Base-by-base conservation (phyloP, 2,888 invertebrate genomes). In the Machimus atricapillus region DNA sequence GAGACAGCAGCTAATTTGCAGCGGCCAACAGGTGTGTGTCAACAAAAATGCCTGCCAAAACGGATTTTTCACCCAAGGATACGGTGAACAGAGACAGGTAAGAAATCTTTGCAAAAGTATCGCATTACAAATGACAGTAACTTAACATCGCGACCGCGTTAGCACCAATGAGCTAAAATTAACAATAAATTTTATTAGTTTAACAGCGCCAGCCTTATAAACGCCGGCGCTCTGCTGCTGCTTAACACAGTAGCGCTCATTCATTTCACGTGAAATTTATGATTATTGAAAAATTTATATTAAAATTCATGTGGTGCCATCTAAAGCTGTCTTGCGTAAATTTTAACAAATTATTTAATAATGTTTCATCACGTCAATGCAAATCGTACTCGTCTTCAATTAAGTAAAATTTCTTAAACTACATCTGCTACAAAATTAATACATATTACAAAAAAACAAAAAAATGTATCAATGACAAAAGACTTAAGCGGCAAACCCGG, bases 11-110 rank as follows among this genome's bases (percentile, higher is more conserved):
- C 43, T 86, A 34, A 34, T 86, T 46, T 96, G 96, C 90, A 92
- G 92, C 88, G 95, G 94, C 0, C 94, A 94, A 8, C 94, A 94
- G 90, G 93, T 94, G 74, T 96, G 96, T 90, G 95, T 95, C 0
- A 92, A 93, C 0, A 94, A 94, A 88, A 91, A 94, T 0, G 93
- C 94, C 89, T 96, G 96, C 90, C 91, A 93, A 88, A 94, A 95
- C 88, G 96, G 96, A 31, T 93, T 43, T 52, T 88, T 88, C 34
- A 79, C 88, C 23, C 76, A 81, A 85, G 43, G 46, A 31, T 23
- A 40, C 34, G 23, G 34, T 23, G 40, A 46, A 14, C 52, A 66
- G 86, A 82, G 86, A 82, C 87, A 86, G 56, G 87, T 87, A 82
- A 87, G 85, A 27, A 31, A 78, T 43, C 37, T 78, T 78, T 12